Conservation (phyloP, 2,113 vertebrate species). For the Ranitomeya variabilis region DNA sequence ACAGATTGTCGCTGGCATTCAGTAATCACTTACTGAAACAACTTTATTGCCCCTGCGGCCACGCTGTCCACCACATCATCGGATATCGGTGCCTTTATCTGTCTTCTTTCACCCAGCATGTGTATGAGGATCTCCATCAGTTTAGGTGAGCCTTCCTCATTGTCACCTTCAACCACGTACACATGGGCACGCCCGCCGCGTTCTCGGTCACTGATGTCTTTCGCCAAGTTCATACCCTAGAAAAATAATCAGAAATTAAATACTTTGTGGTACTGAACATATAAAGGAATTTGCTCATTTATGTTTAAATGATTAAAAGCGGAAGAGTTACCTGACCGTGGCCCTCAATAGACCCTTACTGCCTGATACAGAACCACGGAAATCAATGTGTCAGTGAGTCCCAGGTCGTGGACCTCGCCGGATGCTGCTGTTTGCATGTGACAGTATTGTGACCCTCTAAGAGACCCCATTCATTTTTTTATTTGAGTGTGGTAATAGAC, state of each 20-base stretch:
- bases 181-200: constrained; percentile 80
- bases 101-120: constrained; percentile 70
- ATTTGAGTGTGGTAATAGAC: neutral
- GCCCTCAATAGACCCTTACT: too few species aligned
- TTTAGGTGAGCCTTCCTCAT: constrained; percentile 66
- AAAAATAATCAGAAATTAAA: neutral
- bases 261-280: neutral
- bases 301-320: neutral
- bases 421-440: neutral
- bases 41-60: constrained; percentile 75
- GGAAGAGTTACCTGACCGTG: neutral
- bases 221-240: constrained; percentile 83
- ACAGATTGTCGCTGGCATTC: too few species aligned
- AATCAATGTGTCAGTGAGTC: neutral
- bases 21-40: constrained; percentile 80
- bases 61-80: constrained; percentile 78
- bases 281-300: neutral
- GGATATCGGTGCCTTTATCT: constrained; percentile 71
- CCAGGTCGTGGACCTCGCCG: neutral
- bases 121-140: constrained; percentile 78
- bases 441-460: neutral
- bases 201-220: constrained; percentile 86
- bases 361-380: too few species aligned
- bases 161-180: constrained; percentile 78
- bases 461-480: neutral